Evolutionary conservation across 2,888 invertebrate species (phyloP).

Genomic region (Psylliodes chrysocephalus): DNA sequence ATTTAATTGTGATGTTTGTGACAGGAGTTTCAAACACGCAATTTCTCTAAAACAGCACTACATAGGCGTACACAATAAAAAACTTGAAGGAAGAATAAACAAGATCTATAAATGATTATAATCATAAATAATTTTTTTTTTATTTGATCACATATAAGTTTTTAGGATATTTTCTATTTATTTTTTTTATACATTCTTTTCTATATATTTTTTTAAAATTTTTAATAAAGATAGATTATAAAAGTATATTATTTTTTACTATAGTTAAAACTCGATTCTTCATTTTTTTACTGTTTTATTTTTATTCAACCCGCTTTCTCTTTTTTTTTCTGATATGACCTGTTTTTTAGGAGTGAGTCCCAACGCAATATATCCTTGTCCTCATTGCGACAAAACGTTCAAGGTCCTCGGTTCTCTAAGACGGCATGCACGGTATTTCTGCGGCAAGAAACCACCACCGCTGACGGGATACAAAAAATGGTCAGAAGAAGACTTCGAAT

Average conservation of each 20-base stretch:
- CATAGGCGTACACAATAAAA: slow-evolving; percentile 1
- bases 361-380: slow-evolving; percentile 46
- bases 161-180: too few relatives aligned
- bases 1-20: slow-evolving; percentile 41
- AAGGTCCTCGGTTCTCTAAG: slow-evolving; percentile 46
- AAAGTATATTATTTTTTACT: too few relatives aligned
- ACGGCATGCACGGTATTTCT: slow-evolving; percentile 50
- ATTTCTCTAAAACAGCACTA: slow-evolving; percentile 20
- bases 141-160: too few relatives aligned
- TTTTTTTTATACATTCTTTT: too few relatives aligned
- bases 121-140: too few relatives aligned
- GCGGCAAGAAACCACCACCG: slow-evolving; percentile 51
- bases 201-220: too few relatives aligned
- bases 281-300: too few relatives aligned
- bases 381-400: slow-evolving; percentile 45
- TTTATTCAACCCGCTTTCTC: too few relatives aligned
- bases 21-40: slow-evolving; percentile 11
- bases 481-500: slow-evolving; percentile 41
- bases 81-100: slow-evolving; percentile 8
- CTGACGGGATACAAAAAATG: slow-evolving; percentile 50
- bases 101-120: not conserved
- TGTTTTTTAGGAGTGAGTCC: slow-evolving; percentile 14
- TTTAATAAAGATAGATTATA: not conserved
- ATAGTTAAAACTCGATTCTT: too few relatives aligned
- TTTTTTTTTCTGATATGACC: not conserved